Evolutionary conservation across 2,797 vertebrate species (phyloP).

Genomic region (Champsocephalus gunnari): DNA sequence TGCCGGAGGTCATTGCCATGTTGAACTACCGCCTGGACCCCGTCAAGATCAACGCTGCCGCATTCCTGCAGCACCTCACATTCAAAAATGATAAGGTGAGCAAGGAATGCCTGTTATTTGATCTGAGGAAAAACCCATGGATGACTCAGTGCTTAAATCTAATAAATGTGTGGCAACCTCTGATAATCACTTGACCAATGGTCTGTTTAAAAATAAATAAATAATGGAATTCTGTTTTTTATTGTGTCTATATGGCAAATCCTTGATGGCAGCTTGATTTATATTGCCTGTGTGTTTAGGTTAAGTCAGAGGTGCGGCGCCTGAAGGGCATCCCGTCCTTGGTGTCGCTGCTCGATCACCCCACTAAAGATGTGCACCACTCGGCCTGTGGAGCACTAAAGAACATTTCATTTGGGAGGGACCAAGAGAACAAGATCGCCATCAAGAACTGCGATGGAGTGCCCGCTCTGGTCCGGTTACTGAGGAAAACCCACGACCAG

Average conservation of each 20-base stretch:
- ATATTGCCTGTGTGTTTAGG: slow-evolving; percentile 58
- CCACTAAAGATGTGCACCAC: slow-evolving; percentile 95
- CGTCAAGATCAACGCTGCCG: slow-evolving; percentile 95
- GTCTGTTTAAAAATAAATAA: too few species aligned
- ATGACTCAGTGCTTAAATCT: too few species aligned
- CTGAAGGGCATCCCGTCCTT: slow-evolving; percentile 94
- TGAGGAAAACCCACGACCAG: slow-evolving; percentile 93
- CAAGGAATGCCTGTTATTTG: too few species aligned
- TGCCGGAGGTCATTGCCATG: slow-evolving; percentile 97
- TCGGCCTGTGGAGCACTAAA: slow-evolving; percentile 96
- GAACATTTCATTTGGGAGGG: slow-evolving; percentile 96
- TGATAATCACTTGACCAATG: too few species aligned
- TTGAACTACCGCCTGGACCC: slow-evolving; percentile 94
- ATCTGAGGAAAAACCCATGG: too few species aligned
- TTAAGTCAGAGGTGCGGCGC: slow-evolving; percentile 86
- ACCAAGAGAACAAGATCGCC: slow-evolving; percentile 97
- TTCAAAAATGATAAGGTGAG: slow-evolving; percentile 96
- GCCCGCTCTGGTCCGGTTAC: slow-evolving; percentile 89
- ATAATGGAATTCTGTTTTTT: neutral
- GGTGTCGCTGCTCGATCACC: slow-evolving; percentile 94
- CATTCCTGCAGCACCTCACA: slow-evolving; percentile 96
- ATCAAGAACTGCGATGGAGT: slow-evolving; percentile 99
- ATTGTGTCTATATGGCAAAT: neutral
- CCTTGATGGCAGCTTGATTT: neutral
- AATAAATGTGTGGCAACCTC: too few species aligned